These are phyloP conservation scores for Rhabditoides inermis DNA, from an alignment of 2,888 invertebrate genomes.

Conservation along the genomic window DNA sequence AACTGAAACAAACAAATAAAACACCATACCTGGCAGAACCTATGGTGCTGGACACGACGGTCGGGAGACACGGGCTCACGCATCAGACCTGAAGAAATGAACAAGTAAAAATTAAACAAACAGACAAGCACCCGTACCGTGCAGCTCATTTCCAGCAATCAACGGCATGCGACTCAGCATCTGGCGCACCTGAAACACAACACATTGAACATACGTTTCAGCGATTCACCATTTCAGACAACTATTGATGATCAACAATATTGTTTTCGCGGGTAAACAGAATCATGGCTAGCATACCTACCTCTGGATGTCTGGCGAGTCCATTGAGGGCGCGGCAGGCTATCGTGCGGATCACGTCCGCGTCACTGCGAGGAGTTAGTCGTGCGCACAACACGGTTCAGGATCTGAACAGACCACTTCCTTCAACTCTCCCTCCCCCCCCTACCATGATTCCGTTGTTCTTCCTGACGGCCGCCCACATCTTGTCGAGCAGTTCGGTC, in stretches of 20 bases:
- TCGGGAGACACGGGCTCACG: constrained; percentile 92
- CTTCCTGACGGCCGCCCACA: constrained; percentile 86
- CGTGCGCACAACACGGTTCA: background rate
- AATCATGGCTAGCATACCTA: background rate
- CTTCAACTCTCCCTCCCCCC: background rate
- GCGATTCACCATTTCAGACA: background rate
- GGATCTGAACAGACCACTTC: background rate
- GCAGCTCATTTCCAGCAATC: constrained; percentile 83
- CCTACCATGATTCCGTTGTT: constrained; percentile 90
- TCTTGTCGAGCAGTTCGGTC: constrained; percentile 78
- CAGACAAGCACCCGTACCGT: constrained; percentile 59
- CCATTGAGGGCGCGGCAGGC: background rate
- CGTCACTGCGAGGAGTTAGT: background rate
- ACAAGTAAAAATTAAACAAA: background rate
- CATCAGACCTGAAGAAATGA: constrained; percentile 70
- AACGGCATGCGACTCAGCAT: constrained; percentile 89
- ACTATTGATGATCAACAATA: background rate
- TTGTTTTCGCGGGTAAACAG: background rate
- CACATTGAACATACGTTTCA: background rate
- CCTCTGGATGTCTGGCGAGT: background rate
- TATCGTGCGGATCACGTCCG: background rate
- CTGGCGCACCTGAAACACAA: constrained; percentile 64
- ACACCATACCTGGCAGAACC: constrained; percentile 94
- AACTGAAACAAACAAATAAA: too few relatives aligned
- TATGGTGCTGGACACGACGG: constrained; percentile 84